Conservation (phyloP, 2,113 vertebrate species). For the Chaetodon auriga region DNA sequence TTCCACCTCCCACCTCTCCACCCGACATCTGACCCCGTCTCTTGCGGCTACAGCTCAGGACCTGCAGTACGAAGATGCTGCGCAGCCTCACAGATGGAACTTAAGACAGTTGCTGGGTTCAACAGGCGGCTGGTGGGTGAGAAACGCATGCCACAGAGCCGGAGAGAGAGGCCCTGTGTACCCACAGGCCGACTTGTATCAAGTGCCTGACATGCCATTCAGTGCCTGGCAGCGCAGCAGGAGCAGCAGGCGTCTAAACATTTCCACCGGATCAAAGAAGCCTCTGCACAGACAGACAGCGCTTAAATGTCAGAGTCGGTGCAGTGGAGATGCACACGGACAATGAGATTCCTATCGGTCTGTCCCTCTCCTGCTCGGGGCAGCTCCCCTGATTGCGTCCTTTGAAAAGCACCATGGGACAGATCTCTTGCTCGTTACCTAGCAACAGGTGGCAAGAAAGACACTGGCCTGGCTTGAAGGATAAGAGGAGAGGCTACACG, state of each 20-base stretch:
- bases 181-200: constrained; percentile 57
- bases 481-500: constrained; percentile 49
- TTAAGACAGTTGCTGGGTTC: not conserved
- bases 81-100: constrained; percentile 8
- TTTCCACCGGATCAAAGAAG: constrained; percentile 49
- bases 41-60: not conserved
- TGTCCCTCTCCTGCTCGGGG: constrained; percentile 60
- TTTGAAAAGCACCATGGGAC: constrained; percentile 47
- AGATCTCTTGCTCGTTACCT: constrained; percentile 69
- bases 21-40: not conserved
- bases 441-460: constrained; percentile 78
- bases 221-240: constrained; percentile 23
- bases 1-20: constrained; percentile 31
- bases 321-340: constrained; percentile 39
- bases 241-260: constrained; percentile 44
- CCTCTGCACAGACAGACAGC: constrained; percentile 8
- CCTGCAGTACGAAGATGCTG: constrained; percentile 10
- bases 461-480: constrained; percentile 53
- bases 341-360: constrained; percentile 58
- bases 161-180: constrained; percentile 37
- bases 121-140: constrained; percentile 20
- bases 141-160: constrained; percentile 40
- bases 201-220: constrained; percentile 57
- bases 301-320: constrained; percentile 55
- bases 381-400: constrained; percentile 53